Evolutionary conservation across 2,888 invertebrate genomes (phyloP).

Genomic region (Lasioglossum villosulum): DNA sequence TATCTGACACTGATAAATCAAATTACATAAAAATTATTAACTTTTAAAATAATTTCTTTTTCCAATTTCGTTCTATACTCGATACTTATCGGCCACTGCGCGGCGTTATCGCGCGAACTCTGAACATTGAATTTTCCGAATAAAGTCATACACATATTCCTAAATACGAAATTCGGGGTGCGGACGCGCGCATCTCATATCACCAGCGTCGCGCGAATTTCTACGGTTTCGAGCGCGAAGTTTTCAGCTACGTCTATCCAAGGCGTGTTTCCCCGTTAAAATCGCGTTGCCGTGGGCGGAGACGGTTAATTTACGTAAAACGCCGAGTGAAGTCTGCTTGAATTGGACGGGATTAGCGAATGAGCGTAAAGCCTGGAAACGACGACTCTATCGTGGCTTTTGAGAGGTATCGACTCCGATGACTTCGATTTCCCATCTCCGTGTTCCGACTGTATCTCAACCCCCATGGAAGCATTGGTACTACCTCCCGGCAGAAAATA

Average conservation of each 20-base stretch:
- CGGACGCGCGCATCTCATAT: not conserved
- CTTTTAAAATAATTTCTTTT: not conserved
- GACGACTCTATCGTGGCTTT: constrained; percentile 42
- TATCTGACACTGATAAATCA: no score
- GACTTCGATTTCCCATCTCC: constrained; percentile 12
- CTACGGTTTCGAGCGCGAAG: not conserved
- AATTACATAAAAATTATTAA: not conserved
- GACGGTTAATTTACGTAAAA: constrained; percentile 34
- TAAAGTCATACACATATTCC: not conserved
- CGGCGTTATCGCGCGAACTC: not conserved
- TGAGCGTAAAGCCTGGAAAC: constrained; percentile 38
- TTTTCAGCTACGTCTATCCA: not conserved
- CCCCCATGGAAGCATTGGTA: not conserved
- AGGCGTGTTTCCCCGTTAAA: not conserved
- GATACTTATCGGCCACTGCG: no score
- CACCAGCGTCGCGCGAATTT: not conserved
- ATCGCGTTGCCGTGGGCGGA: not conserved
- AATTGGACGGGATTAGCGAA: constrained; percentile 28
- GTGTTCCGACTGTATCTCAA: not conserved
- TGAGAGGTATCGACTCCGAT: constrained; percentile 31
- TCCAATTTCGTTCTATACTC: not conserved
- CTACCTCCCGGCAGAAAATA: not conserved
- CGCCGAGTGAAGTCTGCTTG: constrained; percentile 20
- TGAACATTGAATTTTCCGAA: not conserved
- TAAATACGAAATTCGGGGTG: not conserved